Evolutionary conservation across 2,113 vertebrate species (phyloP), one percentile per base, ranked within the genome.

Genomic region (Bubo bubo): DNA sequence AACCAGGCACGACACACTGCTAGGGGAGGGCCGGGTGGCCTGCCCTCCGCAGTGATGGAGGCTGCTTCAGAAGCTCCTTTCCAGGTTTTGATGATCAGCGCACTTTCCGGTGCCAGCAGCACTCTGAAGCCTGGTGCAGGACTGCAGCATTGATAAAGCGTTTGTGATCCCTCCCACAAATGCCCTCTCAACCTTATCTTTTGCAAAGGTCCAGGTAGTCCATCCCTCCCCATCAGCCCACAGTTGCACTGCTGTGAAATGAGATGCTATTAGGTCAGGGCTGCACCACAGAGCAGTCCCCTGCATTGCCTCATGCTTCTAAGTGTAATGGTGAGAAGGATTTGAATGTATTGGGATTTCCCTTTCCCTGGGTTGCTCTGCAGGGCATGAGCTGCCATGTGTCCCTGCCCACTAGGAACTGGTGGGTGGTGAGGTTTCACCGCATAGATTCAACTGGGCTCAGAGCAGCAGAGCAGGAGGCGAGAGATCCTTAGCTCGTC

Each of bases 11-110:
- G 1, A 50, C 2, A 4, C 9, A 14, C 28, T 49, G 53, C 24
- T 14, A 60, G 68, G 41, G 76, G 67, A 22, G 14, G 55, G 68
- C 75, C 49, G 63, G 26, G 23, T 39, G 59, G 17, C 45, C 56
- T 66, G 56, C 27, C n/a, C 63, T 37, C 27, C 0, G 0, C 19
- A 37, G 34, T 5, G 5, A 50, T 3, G n/a, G 60, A 45, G 3
- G 5, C 80, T 45, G 45, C 72, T 95, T 90, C 93, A 77, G 59
- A 64, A 91, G 52, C 64, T 84, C 28, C 76, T 41, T n/a, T 16
- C 22, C 77, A 77, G 59, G 83, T 85, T 94, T 86, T 67, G 76
- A 80, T 80, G 41, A 43, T 59, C 17, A 37, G 55, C 9, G 2
- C 27, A 1, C n/a, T 43, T 56, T 68, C 37, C 35, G 13, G 66